These are phyloP conservation scores for Trichonephila inaurata DNA, from an alignment of 1,140 invertebrate species.

Conservation along the genomic window DNA sequence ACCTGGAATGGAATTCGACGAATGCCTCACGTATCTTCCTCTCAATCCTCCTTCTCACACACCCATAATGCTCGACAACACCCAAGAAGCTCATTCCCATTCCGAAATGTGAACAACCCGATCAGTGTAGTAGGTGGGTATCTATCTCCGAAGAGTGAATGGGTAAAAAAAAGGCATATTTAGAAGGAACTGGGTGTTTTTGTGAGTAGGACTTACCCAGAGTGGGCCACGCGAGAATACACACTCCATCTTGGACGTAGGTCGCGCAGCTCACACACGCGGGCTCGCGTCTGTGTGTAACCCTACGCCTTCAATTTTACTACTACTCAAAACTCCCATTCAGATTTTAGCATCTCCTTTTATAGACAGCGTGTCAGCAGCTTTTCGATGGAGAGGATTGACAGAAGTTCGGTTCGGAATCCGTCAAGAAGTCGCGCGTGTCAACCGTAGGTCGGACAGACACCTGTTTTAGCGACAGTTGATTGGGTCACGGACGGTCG, in stretches of 20 bases:
- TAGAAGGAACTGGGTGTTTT: neutral
- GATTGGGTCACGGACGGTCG: constrained; percentile 1
- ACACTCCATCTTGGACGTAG: neutral
- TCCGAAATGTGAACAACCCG: constrained; percentile 36
- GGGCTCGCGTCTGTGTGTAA: neutral
- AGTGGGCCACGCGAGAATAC: constrained; percentile 27
- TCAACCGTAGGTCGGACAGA: neutral
- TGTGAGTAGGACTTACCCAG: constrained; percentile 18
- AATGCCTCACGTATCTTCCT: neutral
- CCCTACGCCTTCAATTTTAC: constrained; percentile 37
- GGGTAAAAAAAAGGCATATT: neutral
- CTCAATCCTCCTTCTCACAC: neutral
- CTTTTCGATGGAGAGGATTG: neutral
- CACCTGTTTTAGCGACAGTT: neutral
- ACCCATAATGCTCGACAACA: constrained; percentile 48
- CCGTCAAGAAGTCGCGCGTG: neutral
- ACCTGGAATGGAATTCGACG: neutral
- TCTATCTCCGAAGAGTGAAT: neutral
- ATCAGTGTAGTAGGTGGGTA: constrained; percentile 28
- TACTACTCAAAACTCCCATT: constrained; percentile 38
- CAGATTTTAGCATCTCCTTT: constrained; percentile 15
- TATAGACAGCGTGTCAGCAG: neutral
- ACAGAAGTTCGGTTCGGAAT: neutral
- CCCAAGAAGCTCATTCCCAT: neutral
- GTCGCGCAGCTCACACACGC: neutral